A percentile compares a stretch with the other conserved stretches of the same genome.
These are phyloP conservation scores for Arion vulgaris DNA, from an alignment of 1,140 invertebrate species.

Conservation along the genomic window DNA sequence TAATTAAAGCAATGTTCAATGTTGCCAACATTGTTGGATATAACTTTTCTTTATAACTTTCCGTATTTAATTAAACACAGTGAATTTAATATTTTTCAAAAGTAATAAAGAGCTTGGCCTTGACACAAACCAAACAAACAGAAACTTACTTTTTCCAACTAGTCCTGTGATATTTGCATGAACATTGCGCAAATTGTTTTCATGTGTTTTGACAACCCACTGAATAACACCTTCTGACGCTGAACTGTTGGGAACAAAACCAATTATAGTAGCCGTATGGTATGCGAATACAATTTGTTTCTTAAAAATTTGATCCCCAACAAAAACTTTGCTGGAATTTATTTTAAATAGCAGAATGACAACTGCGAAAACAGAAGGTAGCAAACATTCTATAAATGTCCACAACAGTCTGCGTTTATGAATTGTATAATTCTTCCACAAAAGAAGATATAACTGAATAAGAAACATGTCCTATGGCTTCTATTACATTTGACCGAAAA, in stretches of 20 bases:
- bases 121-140: neutral
- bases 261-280: neutral
- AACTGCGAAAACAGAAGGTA: slow-evolving; percentile 11
- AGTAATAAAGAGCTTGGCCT: too few species aligned
- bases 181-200: neutral
- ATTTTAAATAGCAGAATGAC: slow-evolving; percentile 8
- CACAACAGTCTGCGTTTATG: neutral
- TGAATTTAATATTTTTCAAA: too few species aligned
- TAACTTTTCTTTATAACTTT: too few species aligned
- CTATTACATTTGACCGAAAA: too few species aligned
- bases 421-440: slow-evolving; percentile 26
- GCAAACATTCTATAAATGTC: slow-evolving; percentile 3
- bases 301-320: neutral
- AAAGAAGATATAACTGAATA: slow-evolving; percentile 1
- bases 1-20: too few species aligned
- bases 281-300: neutral
- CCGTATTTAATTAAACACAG: too few species aligned
- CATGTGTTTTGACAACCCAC: neutral
- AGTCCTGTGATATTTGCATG: neutral
- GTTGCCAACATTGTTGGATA: too few species aligned
- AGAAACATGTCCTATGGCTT: slow-evolving; percentile 23
- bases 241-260: neutral
- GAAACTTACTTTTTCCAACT: neutral
- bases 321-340: neutral
- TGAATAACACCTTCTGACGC: neutral